Evolutionary conservation across 2,113 vertebrate genomes (phyloP).

Genomic region (Symphodus melops): DNA sequence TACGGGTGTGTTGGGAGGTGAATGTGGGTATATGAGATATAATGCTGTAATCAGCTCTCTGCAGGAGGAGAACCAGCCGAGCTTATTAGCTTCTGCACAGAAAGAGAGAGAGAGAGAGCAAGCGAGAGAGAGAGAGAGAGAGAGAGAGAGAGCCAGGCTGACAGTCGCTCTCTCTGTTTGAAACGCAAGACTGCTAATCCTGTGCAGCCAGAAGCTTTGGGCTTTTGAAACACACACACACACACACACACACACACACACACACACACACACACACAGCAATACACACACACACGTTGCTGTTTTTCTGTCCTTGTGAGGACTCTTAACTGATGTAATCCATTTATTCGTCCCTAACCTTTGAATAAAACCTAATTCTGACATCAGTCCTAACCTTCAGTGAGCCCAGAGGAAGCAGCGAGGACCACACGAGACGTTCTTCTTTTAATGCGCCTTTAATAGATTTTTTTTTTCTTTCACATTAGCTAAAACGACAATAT

Average conservation of each 20-base stretch:
- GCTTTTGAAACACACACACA: conserved; percentile 31
- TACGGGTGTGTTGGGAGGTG: conserved; percentile 44
- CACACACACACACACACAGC: conserved; percentile 19
- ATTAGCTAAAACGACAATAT: too few species aligned
- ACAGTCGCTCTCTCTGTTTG: conserved; percentile 29
- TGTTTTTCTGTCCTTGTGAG: conserved; percentile 15
- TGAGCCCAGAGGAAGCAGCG: too few species aligned
- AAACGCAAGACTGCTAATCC: conserved; percentile 55
- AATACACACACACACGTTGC: conserved; percentile 12
- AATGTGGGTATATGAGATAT: conserved; percentile 42
- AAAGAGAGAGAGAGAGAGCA: background rate
- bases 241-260: conserved; percentile 22
- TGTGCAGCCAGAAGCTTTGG: conserved; percentile 54
- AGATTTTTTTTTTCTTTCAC: too few species aligned
- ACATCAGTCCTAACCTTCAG: too few species aligned
- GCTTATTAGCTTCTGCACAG: conserved; percentile 63
- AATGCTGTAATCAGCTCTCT: conserved; percentile 61
- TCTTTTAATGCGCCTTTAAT: too few species aligned
- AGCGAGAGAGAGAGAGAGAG: background rate
- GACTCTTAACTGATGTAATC: background rate
- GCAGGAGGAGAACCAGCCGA: conserved; percentile 57
- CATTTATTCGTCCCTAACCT: background rate
- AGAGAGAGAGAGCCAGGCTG: conserved; percentile 18
- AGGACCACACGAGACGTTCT: too few species aligned
- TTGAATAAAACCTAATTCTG: background rate